Base-by-base conservation (phyloP, 2,113 vertebrate species). In the Gracilinanus agilis region DNA sequence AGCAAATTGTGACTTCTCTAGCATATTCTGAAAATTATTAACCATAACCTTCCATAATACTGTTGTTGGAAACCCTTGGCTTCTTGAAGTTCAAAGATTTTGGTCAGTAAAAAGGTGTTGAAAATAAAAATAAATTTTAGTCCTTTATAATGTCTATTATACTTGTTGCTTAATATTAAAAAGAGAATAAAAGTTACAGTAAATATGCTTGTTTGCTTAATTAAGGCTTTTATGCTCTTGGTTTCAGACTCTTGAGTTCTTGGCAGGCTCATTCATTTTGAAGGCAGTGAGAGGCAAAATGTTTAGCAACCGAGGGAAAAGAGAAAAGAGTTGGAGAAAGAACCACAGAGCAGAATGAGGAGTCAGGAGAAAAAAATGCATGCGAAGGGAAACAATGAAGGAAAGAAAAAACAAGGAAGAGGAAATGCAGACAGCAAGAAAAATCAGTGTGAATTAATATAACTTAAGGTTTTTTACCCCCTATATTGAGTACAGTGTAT, bases 191-290 rank as follows among this genome's bases (percentile, higher is more conserved):
- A 67, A 58, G 56, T 90, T 49, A 21, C 0, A 54, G 61, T 53
- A 58, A 92, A 54, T 89, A 55, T 88, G 88, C 88, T 4, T 58
- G 7, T 94, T 90, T 54, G 53, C 90, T 90, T 92, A 89, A 89
- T 61, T 29, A 21, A 93, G 93, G 94, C 90, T 88, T 95, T 89
- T 89, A 58, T 91, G 88, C 91, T 93, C 92, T 89, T 89, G 93
- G 92, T 91, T 95, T 97, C 96, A 93, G 75, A 95, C 58, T 53
- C 95, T 91, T 90, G 75, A 49, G 96, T 95, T 97, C 90, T 90
- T 58, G 92, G 67, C 54, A 88, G 91, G 25, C 90, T 61, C 90
- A 44, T 90, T 96, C 95, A 49, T 58, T 94, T 61, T 92, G 95
- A 91, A 96, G 91, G 95, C 95, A 96, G 91, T 88, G 92, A 93